phyloP scores from a whole-genome alignment of 2,888 invertebrate genomes.

The Lasioglossum villosulum region DNA sequence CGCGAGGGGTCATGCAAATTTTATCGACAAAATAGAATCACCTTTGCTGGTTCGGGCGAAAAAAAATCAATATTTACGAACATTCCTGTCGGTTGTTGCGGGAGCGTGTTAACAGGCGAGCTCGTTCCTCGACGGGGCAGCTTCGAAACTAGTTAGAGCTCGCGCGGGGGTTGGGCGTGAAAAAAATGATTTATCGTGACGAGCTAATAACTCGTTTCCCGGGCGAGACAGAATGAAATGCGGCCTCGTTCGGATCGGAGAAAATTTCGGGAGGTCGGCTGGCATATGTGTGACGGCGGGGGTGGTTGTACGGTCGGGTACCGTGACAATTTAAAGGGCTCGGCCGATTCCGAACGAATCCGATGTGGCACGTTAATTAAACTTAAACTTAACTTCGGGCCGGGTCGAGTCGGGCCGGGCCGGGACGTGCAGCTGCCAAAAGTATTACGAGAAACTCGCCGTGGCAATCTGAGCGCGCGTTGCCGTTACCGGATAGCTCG shows the following conservation, averaged over 20 bases:
- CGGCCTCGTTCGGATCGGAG: conserved; percentile 3
- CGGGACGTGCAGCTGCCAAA: conserved; percentile 77
- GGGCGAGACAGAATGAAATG: conserved; percentile 16
- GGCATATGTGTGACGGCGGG: conserved; percentile 17
- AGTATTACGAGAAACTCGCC: conserved; percentile 74
- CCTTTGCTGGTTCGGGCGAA: background rate
- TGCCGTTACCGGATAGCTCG: conserved; percentile 35
- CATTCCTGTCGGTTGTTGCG: background rate
- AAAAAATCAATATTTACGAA: conserved; percentile 5
- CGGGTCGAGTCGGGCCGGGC: conserved; percentile 36
- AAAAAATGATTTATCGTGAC: conserved; percentile 40
- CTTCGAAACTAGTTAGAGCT: conserved; percentile 21
- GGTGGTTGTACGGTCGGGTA: background rate
- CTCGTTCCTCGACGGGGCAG: background rate
- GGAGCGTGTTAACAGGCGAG: background rate
- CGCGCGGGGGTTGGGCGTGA: background rate
- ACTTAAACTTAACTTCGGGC: conserved; percentile 78
- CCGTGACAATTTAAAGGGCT: conserved; percentile 50
- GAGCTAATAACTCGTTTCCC: conserved; percentile 39
- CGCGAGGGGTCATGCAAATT: background rate
- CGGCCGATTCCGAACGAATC: conserved; percentile 65
- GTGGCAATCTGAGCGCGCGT: conserved; percentile 69
- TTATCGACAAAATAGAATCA: conserved; percentile 1
- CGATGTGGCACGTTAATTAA: conserved; percentile 82
- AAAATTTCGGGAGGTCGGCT: conserved; percentile 22